Evolutionary conservation across 2,888 invertebrate genomes (phyloP).

Genomic region (Stramonita haemastoma): DNA sequence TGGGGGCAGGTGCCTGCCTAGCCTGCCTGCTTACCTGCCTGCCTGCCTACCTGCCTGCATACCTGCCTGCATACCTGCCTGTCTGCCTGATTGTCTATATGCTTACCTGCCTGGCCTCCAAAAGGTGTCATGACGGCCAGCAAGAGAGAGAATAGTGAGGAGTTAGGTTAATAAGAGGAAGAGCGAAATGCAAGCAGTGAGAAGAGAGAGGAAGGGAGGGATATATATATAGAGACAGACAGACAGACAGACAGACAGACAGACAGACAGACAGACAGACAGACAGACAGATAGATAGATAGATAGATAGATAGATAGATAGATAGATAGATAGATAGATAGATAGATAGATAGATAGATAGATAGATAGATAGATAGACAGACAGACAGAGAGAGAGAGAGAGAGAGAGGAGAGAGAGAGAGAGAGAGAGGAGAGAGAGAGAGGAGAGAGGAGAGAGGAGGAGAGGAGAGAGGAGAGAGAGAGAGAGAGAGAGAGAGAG

Average conservation of each 20-base stretch:
- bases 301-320: no score
- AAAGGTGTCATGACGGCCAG: not conserved
- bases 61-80: not conserved
- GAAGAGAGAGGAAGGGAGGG: not conserved
- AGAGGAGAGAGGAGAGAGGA: no score
- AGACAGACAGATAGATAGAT: no score
- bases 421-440: no score
- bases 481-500: not conserved
- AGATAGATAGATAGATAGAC: not conserved
- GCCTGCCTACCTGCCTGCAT: no score
- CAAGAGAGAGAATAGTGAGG: not conserved
- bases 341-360: not conserved
- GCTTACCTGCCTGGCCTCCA: not conserved
- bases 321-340: no score
- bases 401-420: no score
- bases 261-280: no score
- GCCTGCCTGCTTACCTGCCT: no score
- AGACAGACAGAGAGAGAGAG: not conserved
- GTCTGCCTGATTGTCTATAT: not conserved
- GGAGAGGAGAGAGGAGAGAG: no score
- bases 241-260: not conserved
- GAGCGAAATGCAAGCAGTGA: not conserved
- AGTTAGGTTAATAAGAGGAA: not conserved
- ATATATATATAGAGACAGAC: not conserved
- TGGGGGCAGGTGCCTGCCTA: no score